phyloP scores from a whole-genome alignment of 1,140 invertebrate species.

The Acromyrmex heyeri region DNA sequence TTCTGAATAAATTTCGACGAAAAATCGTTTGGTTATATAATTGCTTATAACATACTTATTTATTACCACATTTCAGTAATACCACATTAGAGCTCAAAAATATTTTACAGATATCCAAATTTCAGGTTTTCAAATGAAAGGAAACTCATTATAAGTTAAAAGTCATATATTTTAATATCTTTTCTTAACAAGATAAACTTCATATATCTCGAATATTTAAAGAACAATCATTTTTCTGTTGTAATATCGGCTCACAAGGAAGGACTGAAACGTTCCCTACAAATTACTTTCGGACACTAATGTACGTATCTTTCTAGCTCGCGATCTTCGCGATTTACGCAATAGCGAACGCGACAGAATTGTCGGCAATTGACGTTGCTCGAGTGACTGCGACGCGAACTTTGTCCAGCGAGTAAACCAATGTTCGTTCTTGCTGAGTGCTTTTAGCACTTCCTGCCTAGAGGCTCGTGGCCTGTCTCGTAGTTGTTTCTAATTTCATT shows the following conservation, averaged over 20 bases:
- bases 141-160: too few relatives aligned
- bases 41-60: conserved; percentile 14
- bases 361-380: conserved; percentile 71
- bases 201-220: too few relatives aligned
- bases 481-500: conserved; percentile 59
- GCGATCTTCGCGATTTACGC: conserved; percentile 1
- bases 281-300: too few relatives aligned
- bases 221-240: too few relatives aligned
- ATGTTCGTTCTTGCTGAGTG: neutral
- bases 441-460: conserved; percentile 58
- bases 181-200: too few relatives aligned
- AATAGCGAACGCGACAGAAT: conserved; percentile 67
- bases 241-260: too few relatives aligned
- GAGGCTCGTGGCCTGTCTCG: conserved; percentile 17
- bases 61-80: neutral
- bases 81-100: too few relatives aligned
- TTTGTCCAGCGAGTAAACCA: conserved; percentile 53
- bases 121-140: neutral
- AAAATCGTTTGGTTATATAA: neutral
- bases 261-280: too few relatives aligned
- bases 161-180: too few relatives aligned
- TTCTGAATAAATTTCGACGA: neutral
- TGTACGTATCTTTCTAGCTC: neutral
- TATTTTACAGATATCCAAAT: neutral
- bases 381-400: conserved; percentile 72